Base-by-base conservation (phyloP, 2,797 vertebrate species). In the Neosilurus hyrtlii region DNA sequence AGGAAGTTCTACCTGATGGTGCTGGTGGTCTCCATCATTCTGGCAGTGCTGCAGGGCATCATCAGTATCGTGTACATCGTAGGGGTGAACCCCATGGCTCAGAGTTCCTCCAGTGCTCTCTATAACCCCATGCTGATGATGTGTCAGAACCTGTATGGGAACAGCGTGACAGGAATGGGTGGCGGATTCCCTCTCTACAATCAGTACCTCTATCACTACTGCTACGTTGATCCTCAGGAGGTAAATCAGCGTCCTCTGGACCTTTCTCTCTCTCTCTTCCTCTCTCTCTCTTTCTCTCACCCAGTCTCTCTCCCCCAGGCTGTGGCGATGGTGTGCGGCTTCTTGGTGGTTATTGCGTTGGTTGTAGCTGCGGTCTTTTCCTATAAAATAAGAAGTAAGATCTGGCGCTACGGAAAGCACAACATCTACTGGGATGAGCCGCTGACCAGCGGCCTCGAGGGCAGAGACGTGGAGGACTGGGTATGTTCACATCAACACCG, bases 161-260 rank as follows among this genome's bases (percentile, higher is more conserved):
- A 88, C 83, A 86, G 90, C 79, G 91, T 94, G 87, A 90, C 91
- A 0, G 92, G 93, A 81, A 93, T 94, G 91, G 94, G 94, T 22
- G 93, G 92, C 51, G 92, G 94, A 16, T 96, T 96, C 86, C 87
- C 92, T 11, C 84, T 94, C 1, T 84, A 95, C 84, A 96, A 95
- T 93, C 96, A 97, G 91, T 97, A 97, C 86, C 92, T 97, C 49
- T 96, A 97, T 91, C 96, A 97, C 88, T 97, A 97, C 93, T 97
- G 96, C 91, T 95, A 93, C 14, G 96, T 97, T 86, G 96, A 97
- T 85, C 95, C 96, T 1, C 96, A 97, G 88, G 96, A 97, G 96
- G 96, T 97, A 86, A 16, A 51, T 4, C 59, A 10, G 14, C 22
- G 9, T 20, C 16, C 16, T 0, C 72, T 35, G 0, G 37, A 43